Evolutionary conservation across 2,888 invertebrate genomes (phyloP), one percentile per base, ranked within the genome.

Genomic region (Epistrophe eligans): DNA sequence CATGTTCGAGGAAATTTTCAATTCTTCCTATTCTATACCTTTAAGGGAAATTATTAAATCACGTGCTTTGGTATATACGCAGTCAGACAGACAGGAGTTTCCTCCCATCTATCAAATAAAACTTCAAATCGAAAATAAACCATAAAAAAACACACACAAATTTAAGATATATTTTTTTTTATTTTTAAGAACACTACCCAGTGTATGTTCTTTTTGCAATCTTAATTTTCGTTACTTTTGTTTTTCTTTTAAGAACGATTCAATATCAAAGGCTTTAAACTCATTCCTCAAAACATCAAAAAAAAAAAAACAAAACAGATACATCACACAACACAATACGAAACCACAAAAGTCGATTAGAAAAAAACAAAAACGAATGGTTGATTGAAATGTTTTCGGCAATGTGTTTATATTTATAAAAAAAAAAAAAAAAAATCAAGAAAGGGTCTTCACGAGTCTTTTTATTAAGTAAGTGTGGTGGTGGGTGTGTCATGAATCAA

Each of bases 321-420:
- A 45, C 28, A 66, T 48, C 38, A 70, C 24, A 24, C 10, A 48
- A 43, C 50, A 32, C 35, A 28, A 52, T 45, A 40, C 55, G 11
- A 10, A 32, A 67, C 70, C 48, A 35, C 57, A 77, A 73, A 77
- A 81, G 76, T 80, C 84, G 81, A 77, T 85, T 77, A 60, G 72
- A 81, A 81, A 19, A 38, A 38, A 40, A 60, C 11, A 40, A 60
- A 40, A 40, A 28, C 60, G 24, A 81, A 62, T 73, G 32, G 50
- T 81, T 82, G 82, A 85, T 85, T 82, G 82, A 85, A 85, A 85
- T 85, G 74, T 85, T 82, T 77, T 79, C 15, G 77, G 82, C 82
- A 55, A 85, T 77, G 82, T 64, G 64, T 66, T 77, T 17, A 81
- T 81, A 74, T 81, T 67, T n/a, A n/a, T n/a, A n/a, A n/a, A n/a